Base-by-base conservation (phyloP, 1,140 invertebrate species). In the Drosophila busckii region DNA sequence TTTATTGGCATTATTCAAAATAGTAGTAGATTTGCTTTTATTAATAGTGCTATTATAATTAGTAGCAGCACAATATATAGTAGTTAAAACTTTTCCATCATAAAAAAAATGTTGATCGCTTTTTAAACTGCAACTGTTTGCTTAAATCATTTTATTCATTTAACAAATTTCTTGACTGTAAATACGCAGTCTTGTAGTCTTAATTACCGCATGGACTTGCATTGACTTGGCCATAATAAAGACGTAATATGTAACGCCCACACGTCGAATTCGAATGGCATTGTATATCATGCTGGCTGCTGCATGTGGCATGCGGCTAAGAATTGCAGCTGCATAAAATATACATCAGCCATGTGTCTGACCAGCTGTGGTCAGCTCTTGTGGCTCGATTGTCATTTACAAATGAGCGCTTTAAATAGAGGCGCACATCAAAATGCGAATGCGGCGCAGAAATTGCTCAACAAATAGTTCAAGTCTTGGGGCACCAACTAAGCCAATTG, bases 381-480 rank as follows among this genome's bases (percentile, higher is more conserved):
- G n/a, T 58, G 55, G 46, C 55, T 46, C 16, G 34, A 45, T 48
- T 61, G 58, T 61, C 58, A 55, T 61, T 61, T 45, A 55, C 58
- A 61, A 61, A 61, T 61, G 58, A 45, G 41, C n/a, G 20, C 31
- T 25, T 44, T 42, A 22, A 54, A 55, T 25, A 31, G 26, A 40
- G 48, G 34, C n/a, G n/a, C n/a, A 44, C 46, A 64, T 34, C 25
- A 53, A 53, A 41, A 45, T 46, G 22, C 23, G 25, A 41, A 45
- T 46, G 22, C 23, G 25, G 35, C 37, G 34, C 35, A 28, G 35
- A 37, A 34, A 46, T 55, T 66, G 44, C 62, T 50, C 40, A 54
- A 66, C 58, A 44, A 49, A 55, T 55, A 32, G 41, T 41, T 16
- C 7, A 45, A 12, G 12, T 20, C 15, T 7, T 44, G 40, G 34